Evolutionary conservation across 2,113 vertebrate genomes (phyloP).

Genomic region (Gracilinanus agilis): DNA sequence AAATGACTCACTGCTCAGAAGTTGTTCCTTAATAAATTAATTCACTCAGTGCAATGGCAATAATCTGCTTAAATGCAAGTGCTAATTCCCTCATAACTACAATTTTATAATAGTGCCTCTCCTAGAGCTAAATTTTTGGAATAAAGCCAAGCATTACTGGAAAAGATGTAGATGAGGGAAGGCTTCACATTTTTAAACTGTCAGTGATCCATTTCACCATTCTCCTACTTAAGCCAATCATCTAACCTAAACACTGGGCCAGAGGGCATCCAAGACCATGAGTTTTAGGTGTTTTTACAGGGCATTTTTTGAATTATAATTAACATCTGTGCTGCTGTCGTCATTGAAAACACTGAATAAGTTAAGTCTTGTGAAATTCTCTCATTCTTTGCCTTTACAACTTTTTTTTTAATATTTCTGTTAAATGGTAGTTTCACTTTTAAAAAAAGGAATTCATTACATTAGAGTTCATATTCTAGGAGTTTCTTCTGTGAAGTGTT

Average conservation of each 20-base stretch:
- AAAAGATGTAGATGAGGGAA: neutral
- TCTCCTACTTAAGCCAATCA: conserved; percentile 30
- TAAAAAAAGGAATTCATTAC: conserved; percentile 33
- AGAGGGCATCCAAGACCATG: conserved; percentile 43
- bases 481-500: neutral
- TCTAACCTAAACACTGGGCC: neutral
- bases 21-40: conserved; percentile 71
- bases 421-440: conserved; percentile 57
- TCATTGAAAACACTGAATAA: conserved; percentile 65
- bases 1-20: conserved; percentile 51
- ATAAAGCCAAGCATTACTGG: conserved; percentile 45
- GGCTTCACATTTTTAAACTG: conserved; percentile 25
- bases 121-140: conserved; percentile 62
- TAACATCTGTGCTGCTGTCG: conserved; percentile 62
- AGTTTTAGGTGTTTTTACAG: conserved; percentile 69
- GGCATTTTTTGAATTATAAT: conserved; percentile 64
- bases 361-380: conserved; percentile 47
- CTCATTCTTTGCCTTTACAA: conserved; percentile 37
- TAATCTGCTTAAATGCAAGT: conserved; percentile 67
- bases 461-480: neutral
- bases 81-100: conserved; percentile 61
- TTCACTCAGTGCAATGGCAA: conserved; percentile 49
- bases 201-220: conserved; percentile 44
- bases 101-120: conserved; percentile 57
- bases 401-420: conserved; percentile 46